Base-by-base conservation (phyloP, 2,888 invertebrate species). In the Melikaiella ostensackeni region DNA sequence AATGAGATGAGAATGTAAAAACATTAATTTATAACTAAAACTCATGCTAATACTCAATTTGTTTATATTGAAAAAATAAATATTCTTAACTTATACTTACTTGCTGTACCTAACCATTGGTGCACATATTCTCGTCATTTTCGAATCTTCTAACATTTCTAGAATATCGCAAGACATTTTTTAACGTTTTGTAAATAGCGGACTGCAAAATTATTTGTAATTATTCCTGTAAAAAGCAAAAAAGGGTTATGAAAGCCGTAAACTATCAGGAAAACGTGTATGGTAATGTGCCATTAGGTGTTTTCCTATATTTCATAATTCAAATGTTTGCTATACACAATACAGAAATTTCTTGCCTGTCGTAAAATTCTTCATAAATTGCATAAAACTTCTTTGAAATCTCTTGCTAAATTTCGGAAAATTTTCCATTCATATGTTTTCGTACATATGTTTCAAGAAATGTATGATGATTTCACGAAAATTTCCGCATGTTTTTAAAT, bases 71-170 rank as follows among this genome's bases (percentile, higher is more conserved):
- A n/a, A 19, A 63, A 63, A 19, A 42, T 75, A 66, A 35, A 55
- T 57, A 73, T 63, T 57, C 19, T 30, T 70, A 30, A 27, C 38
- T 11, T 33, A 46, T 77, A 89, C 92, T 91, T 92, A 95, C 95
- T 95, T 96, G 91, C 97, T 98, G 86, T 98, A 98, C 86, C 98
- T 94, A 57, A 99, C 99, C 99, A 99, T 99, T 0, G 99, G 99
- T 2, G 98, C 98, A 92, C 97, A 96, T 74, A 98, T 94, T 92
- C 96, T 96, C 5, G 97, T 92, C 76, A 84, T 81, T 85, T 91
- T 92, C 5, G 93, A 92, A 63, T 93, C 92, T 77, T 92, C 89
- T 87, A 98, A 96, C 75, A 97, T 90, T 73, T 96, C 94, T 75
- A 94, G 80, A 80, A 96, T 92, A 89, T 94, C 24, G 24, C 24